Percentiles rank a stretch among this genome's conserved stretches.
These are phyloP conservation scores for Patella caerulea DNA, from an alignment of 2,888 invertebrate genomes.

Conservation along the genomic window DNA sequence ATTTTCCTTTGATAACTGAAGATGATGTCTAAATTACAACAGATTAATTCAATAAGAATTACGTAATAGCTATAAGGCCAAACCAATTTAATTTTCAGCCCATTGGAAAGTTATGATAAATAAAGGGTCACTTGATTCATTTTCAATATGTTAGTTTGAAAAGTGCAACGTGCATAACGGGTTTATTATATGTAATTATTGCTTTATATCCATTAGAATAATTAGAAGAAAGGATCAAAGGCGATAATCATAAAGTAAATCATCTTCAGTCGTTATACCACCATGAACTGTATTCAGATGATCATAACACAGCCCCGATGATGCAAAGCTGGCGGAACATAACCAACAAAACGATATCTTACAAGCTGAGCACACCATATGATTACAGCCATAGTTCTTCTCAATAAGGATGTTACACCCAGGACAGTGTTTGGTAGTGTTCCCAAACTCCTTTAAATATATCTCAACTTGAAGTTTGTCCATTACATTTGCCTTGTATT, in stretches of 20 bases:
- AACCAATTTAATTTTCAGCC: too few species aligned
- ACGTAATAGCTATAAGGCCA: too few species aligned
- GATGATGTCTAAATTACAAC: too few species aligned
- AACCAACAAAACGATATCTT: slow-evolving; percentile 60
- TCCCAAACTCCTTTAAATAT: slow-evolving; percentile 48
- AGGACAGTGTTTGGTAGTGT: slow-evolving; percentile 55
- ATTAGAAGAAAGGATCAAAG: too few species aligned
- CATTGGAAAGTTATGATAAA: too few species aligned
- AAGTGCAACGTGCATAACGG: too few species aligned
- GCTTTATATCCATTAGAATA: too few species aligned
- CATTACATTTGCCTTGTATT: slow-evolving; percentile 40
- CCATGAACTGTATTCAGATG: slow-evolving; percentile 49
- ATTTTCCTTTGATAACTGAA: too few species aligned
- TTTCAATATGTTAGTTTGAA: too few species aligned
- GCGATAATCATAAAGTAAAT: not conserved
- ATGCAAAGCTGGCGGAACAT: slow-evolving; percentile 46
- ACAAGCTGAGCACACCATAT: slow-evolving; percentile 57
- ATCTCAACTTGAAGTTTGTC: slow-evolving; percentile 37
- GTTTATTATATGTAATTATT: too few species aligned
- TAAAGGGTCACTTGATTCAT: too few species aligned
- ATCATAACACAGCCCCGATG: slow-evolving; percentile 45
- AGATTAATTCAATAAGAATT: too few species aligned
- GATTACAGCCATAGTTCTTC: slow-evolving; percentile 62
- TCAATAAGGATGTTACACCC: slow-evolving; percentile 55
- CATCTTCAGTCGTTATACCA: slow-evolving; percentile 11